Conservation (phyloP, 2,888 invertebrate species). For the Ferrisia virgata region DNA sequence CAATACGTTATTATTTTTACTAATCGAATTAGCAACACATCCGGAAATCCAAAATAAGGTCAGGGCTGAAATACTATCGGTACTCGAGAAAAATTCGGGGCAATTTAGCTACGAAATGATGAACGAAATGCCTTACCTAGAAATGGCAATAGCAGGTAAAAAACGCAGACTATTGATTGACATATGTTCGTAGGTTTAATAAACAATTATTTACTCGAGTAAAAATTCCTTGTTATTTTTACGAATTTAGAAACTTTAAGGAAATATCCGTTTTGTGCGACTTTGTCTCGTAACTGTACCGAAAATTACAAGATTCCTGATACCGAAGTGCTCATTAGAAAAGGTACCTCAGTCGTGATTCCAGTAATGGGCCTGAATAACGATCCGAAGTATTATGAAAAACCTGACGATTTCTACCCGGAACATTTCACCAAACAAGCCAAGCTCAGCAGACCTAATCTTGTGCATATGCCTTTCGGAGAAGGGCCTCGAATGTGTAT, state of each 20-base stretch:
- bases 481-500: too few species aligned
- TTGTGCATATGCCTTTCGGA: too few species aligned
- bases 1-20: slow-evolving; percentile 59
- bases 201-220: too few species aligned
- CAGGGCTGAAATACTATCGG: slow-evolving; percentile 56
- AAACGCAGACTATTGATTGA: too few species aligned
- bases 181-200: too few species aligned
- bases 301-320: neutral
- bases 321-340: neutral
- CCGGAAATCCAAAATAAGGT: slow-evolving; percentile 57
- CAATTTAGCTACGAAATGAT: slow-evolving; percentile 57
- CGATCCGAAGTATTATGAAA: too few species aligned
- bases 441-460: too few species aligned
- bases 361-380: neutral
- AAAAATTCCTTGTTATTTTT: too few species aligned
- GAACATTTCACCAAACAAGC: too few species aligned
- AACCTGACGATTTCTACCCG: too few species aligned
- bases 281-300: neutral
- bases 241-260: slow-evolving; percentile 40
- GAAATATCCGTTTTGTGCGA: neutral
- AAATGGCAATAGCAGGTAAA: slow-evolving; percentile 57
- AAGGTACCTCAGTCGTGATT: neutral
- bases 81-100: slow-evolving; percentile 53
- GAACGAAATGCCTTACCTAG: slow-evolving; percentile 58
- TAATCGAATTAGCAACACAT: slow-evolving; percentile 59